These are phyloP conservation scores for Bergia sp. DNA, from an alignment of 92 coral and sea anemone genomes.

Conservation along the genomic window DNA sequence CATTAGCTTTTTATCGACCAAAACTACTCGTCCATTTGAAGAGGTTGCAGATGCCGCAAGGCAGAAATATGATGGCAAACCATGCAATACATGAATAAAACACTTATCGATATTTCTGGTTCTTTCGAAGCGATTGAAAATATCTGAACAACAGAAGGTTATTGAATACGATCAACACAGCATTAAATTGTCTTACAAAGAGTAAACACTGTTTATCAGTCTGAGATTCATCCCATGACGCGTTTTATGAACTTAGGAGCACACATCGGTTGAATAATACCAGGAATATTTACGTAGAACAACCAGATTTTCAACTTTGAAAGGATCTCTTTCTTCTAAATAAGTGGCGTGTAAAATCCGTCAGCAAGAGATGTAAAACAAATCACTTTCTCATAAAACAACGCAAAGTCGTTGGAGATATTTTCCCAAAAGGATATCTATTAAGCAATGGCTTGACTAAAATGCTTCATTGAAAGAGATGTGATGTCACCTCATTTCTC, in stretches of 20 bases:
- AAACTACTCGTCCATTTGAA: background rate
- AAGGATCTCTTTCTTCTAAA: background rate
- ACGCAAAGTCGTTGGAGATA: background rate
- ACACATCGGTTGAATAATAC: slow-evolving; percentile 31
- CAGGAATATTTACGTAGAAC: slow-evolving; percentile 9
- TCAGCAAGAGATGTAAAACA: background rate
- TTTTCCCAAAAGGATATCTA: background rate
- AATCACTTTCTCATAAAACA: background rate
- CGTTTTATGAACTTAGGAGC: slow-evolving; percentile 1
- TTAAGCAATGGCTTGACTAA: background rate
- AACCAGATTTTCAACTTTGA: slow-evolving; percentile 4
- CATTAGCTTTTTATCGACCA: background rate
- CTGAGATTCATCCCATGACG: slow-evolving; percentile 17
- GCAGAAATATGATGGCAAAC: slow-evolving; percentile 10
- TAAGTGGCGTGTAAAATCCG: slow-evolving; percentile 43
- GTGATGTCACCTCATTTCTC: slow-evolving; percentile 22
- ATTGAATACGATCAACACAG: background rate
- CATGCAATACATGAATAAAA: background rate
- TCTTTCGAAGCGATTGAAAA: slow-evolving; percentile 7
- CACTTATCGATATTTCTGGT: background rate
- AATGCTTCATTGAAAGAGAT: slow-evolving; percentile 25
- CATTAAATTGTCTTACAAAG: slow-evolving; percentile 10
- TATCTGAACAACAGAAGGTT: background rate
- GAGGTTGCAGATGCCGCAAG: background rate
- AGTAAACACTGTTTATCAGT: background rate